A percentile compares a stretch with the other conserved stretches of the same genome.
Evolutionary conservation across 2,888 invertebrate species (phyloP).

Genomic region (Ischnura elegans): DNA sequence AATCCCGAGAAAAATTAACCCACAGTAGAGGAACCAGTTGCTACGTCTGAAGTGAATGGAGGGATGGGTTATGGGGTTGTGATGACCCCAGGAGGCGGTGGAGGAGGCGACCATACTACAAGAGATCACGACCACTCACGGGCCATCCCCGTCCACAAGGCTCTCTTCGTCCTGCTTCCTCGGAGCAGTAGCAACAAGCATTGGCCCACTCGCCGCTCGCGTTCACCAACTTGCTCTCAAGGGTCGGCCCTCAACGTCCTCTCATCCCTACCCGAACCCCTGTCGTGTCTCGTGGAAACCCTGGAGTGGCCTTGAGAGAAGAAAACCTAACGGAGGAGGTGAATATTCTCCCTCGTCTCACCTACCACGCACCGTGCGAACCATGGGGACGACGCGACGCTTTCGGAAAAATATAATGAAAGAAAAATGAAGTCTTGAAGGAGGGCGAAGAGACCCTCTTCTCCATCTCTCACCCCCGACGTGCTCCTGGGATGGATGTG

Average conservation of each 20-base stretch:
- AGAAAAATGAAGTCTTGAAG: neutral
- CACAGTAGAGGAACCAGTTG: neutral
- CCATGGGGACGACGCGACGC: neutral
- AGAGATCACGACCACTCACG: neutral
- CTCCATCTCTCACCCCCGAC: neutral
- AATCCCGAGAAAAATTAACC: no score
- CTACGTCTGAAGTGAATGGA: neutral
- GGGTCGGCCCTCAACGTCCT: no score
- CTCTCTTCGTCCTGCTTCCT: no score
- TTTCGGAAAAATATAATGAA: neutral
- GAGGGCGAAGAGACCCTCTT: neutral
- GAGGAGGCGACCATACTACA: neutral
- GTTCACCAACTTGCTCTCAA: neutral
- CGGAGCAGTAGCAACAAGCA: conserved; percentile 9
- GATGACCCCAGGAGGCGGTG: neutral
- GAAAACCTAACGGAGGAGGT: neutral
- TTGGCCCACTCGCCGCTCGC: conserved; percentile 19
- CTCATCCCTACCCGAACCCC: no score
- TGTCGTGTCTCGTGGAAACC: neutral
- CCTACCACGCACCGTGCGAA: neutral
- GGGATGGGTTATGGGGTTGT: no score
- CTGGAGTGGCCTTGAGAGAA: neutral
- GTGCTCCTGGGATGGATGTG: neutral
- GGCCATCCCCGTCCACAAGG: neutral
- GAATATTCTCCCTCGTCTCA: neutral